phyloP scores from a whole-genome alignment of 2,888 invertebrate species.

The Lissocephala sabroskyi region DNA sequence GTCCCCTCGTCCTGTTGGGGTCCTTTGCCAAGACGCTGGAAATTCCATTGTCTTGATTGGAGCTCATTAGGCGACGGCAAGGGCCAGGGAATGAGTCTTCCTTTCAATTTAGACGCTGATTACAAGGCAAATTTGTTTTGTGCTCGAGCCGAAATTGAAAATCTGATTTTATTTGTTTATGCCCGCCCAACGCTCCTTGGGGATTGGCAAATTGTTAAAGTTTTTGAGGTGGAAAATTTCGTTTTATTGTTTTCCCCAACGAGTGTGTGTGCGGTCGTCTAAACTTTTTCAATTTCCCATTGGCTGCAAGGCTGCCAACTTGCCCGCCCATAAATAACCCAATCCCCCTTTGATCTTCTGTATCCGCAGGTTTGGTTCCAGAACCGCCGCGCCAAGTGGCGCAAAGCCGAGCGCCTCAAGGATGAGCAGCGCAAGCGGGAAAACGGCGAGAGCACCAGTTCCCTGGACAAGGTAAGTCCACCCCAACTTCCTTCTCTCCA shows the following conservation, averaged over 20 bases:
- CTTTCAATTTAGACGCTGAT: constrained; percentile 57
- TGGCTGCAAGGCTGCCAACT: constrained; percentile 37
- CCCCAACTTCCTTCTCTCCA: not conserved
- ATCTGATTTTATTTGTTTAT: constrained; percentile 61
- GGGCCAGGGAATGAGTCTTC: not conserved
- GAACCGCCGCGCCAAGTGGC: constrained; percentile 93
- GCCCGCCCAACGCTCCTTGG: constrained; percentile 17
- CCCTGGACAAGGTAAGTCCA: constrained; percentile 73
- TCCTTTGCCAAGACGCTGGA: constrained; percentile 3
- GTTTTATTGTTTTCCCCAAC: constrained; percentile 45
- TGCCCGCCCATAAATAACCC: too few relatives aligned
- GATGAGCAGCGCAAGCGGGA: constrained; percentile 91
- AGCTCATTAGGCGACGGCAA: constrained; percentile 44
- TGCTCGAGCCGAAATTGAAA: constrained; percentile 50
- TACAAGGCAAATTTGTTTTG: constrained; percentile 63
- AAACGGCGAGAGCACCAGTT: constrained; percentile 78
- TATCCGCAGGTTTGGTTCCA: constrained; percentile 89
- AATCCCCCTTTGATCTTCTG: not conserved
- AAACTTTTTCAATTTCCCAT: constrained; percentile 66
- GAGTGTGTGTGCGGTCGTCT: constrained; percentile 11
- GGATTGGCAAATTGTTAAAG: constrained; percentile 59
- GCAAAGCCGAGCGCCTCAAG: constrained; percentile 92
- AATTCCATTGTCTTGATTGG: constrained; percentile 55
- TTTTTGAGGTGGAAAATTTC: constrained; percentile 68
- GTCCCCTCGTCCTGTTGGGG: too few relatives aligned